Conservation (phyloP, 2,888 invertebrate species). For the Callyntrura guangdongensis region DNA sequence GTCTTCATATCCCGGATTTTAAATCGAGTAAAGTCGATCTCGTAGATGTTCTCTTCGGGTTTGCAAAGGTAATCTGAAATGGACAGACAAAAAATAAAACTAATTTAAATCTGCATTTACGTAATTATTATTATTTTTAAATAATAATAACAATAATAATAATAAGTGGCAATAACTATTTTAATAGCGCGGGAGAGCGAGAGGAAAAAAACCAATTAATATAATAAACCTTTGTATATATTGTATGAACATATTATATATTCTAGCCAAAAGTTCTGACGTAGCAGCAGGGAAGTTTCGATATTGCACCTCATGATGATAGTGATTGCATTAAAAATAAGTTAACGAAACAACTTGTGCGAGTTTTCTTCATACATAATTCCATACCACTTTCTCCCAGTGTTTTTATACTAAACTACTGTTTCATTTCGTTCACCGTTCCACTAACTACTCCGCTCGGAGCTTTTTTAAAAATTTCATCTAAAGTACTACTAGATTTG, state of each 20-base stretch:
- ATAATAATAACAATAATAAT: background rate
- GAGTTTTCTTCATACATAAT: background rate
- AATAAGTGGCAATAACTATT: background rate
- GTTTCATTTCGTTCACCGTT: slow-evolving; percentile 15
- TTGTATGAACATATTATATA: background rate
- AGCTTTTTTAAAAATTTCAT: slow-evolving; percentile 12
- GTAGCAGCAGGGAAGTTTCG: background rate
- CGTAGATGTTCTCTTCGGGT: slow-evolving; percentile 98
- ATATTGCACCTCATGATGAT: slow-evolving; percentile 19
- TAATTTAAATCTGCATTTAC: slow-evolving; percentile 21
- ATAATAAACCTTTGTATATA: no score
- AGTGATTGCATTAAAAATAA: slow-evolving; percentile 12
- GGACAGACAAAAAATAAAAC: background rate
- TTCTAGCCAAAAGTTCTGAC: background rate
- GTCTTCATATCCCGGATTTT: slow-evolving; percentile 97
- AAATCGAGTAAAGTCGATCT: slow-evolving; percentile 99
- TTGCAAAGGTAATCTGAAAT: slow-evolving; percentile 93
- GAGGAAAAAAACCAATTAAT: slow-evolving; percentile 14
- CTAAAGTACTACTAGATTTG: slow-evolving; percentile 35
- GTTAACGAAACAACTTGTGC: slow-evolving; percentile 31
- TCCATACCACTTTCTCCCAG: background rate
- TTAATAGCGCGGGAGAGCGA: background rate
- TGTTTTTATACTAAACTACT: background rate
- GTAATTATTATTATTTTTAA: slow-evolving; percentile 7
- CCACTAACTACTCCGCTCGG: slow-evolving; percentile 13